These are phyloP conservation scores for Isurus oxyrinchus DNA, from an alignment of 2,113 vertebrate species.

Conservation along the genomic window DNA sequence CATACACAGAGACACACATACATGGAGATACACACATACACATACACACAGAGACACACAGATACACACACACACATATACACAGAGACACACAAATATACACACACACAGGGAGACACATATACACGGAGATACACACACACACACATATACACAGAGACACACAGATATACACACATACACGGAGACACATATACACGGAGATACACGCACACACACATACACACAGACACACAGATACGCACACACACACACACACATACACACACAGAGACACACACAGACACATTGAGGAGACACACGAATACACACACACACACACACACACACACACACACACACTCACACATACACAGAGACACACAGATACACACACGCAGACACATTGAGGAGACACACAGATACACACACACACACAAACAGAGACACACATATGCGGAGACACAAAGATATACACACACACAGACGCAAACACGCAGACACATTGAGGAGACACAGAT, in stretches of 20 bases:
- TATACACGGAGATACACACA: background rate
- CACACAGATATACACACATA: too few relatives aligned
- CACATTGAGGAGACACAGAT: too few relatives aligned
- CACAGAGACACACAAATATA: too few relatives aligned
- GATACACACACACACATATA: background rate
- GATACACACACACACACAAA: background rate
- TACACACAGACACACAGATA: background rate
- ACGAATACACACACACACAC: background rate
- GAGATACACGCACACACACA: background rate
- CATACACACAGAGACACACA: background rate
- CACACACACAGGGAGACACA: background rate
- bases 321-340: background rate
- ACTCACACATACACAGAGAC: background rate
- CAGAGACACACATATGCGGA: fast-evolving
- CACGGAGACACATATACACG: too few relatives aligned
- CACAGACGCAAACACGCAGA: too few relatives aligned
- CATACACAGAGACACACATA: background rate
- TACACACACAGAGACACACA: background rate
- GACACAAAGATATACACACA: background rate
- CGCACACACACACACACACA: too few relatives aligned
- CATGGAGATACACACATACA: background rate
- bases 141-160: too few relatives aligned
- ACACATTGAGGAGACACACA: too few relatives aligned
- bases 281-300: background rate
- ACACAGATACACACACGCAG: background rate